Evolutionary conservation across 2,113 vertebrate species (phyloP), one percentile per base, ranked within the genome.

Genomic region (Australoheros scitulus): DNA sequence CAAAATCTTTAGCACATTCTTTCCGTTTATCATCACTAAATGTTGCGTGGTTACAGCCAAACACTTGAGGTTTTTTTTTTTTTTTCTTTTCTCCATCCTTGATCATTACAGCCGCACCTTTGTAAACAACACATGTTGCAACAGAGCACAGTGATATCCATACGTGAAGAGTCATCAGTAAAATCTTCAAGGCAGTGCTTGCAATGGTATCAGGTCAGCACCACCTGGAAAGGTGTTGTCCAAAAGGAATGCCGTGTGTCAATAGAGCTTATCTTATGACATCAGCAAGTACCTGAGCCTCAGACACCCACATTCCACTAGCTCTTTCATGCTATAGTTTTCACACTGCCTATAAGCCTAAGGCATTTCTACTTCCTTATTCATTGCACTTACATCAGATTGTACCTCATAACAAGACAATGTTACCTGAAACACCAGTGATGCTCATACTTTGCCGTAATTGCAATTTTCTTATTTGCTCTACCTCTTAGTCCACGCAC

Each of bases 211-310:
- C 82, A 76, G 55, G 18, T 79, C 18, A 59, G n/a, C 24, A 58
- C 50, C 81, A 72, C 47, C 36, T 55, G 7, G 61, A 74, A 68
- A 63, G 22, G 76, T 68, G 56, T 26, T 29, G 55, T 80, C 5
- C 55, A 70, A 77, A 22, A 82, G 81, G 88, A 90, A 90, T 93
- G 92, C 29, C 38, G 64, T 78, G 76, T 86, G 68, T 70, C 80
- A 82, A 74, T 22, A 65, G 77, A 79, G 61, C 55, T 56, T 15
- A 50, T 24, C 13, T 75, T 0, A 4, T 87, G 57, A 85, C 79
- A 65, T 57, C 63, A 80, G 59, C 36, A 61, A 56, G 29, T 61
- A 26, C 36, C 29, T n/a, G 47, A 60, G 29, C 36, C 52, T 55
- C 26, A 72, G 68, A 34, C 11, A 4, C 76, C 34, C 60, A 5